Base-by-base conservation (phyloP, 2,113 vertebrate species). In the Tinamus guttatus region DNA sequence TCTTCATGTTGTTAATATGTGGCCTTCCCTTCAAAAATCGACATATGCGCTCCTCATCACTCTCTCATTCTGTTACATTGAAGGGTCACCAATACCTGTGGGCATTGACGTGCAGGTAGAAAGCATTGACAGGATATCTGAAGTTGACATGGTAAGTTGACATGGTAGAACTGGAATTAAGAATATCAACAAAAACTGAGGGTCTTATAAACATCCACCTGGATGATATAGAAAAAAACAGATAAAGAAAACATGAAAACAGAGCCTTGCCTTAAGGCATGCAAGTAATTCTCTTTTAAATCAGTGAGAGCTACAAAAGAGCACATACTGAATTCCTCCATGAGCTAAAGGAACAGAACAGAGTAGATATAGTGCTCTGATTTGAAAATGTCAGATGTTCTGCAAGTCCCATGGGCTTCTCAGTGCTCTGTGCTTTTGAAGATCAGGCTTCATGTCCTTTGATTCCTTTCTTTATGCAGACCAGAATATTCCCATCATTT, bases 91-190 rank as follows among this genome's bases (percentile, higher is more conserved):
- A 64, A 98, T 99, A 94, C 98, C 99, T 2, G 98, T 99, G 64
- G 98, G 98, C 91, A 98, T 99, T 90, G 99, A 99, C 45, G 98
- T 99, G 51, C 99, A 99, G 95, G 97, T 99, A 97, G 99, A 99
- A 98, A 99, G 99, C 94, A 98, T 99, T 90, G 98, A 99, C 97
- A 99, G 99, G 97, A 99, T 99, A 98, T 99, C 99, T 45, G 99
- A 99, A 97, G 98, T 99, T 93, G 98, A 99, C 96, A 99, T 99
- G 99, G 98, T 99, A 98, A 98, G 98, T 96, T 98, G 73, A 45
- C 90, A n/a, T 68, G 90, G 75, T n/a, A 76, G 34, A 82, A 79
- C 34, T 25, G 38, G 27, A 43, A 74, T 54, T 67, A 51, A 81
- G n/a, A 78, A 49, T 24, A 89, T 41, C 43, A 63, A 41, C 15